Percentiles rank a stretch among this genome's conserved stretches.
phyloP scores from a whole-genome alignment of 2,797 vertebrate genomes.

The Semaprochilodus insignis region DNA sequence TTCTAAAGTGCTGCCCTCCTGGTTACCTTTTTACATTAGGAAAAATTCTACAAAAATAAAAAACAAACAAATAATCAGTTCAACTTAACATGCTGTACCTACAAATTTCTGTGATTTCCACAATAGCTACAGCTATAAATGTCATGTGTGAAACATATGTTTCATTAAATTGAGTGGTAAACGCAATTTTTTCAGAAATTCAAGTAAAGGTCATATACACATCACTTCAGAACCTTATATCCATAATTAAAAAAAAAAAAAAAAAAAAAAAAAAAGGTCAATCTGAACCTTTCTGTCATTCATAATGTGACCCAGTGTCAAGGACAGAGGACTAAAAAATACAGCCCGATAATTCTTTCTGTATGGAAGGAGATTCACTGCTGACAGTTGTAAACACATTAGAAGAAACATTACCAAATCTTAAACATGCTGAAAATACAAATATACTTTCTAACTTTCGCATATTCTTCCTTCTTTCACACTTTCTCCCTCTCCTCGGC shows the following conservation, averaged over 20 bases:
- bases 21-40: background rate
- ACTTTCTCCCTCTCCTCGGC: no score
- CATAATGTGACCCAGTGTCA: background rate
- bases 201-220: background rate
- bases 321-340: no score
- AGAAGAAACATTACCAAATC: no score
- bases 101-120: background rate
- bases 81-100: background rate
- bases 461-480: no score
- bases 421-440: slow-evolving; percentile 13
- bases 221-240: background rate
- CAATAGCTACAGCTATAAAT: background rate
- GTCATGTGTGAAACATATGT: background rate
- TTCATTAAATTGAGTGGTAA: slow-evolving; percentile 9
- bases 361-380: background rate
- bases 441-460: no score
- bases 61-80: background rate
- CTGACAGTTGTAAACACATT: background rate
- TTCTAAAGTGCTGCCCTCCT: slow-evolving; percentile 21
- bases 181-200: slow-evolving; percentile 3
- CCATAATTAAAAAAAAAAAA: background rate
- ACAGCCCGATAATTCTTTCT: no score
- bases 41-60: slow-evolving; percentile 10
- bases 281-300: background rate
- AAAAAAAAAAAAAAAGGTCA: background rate